Conservation (phyloP, 2,113 vertebrate species). For the Stigmatopora argus region DNA sequence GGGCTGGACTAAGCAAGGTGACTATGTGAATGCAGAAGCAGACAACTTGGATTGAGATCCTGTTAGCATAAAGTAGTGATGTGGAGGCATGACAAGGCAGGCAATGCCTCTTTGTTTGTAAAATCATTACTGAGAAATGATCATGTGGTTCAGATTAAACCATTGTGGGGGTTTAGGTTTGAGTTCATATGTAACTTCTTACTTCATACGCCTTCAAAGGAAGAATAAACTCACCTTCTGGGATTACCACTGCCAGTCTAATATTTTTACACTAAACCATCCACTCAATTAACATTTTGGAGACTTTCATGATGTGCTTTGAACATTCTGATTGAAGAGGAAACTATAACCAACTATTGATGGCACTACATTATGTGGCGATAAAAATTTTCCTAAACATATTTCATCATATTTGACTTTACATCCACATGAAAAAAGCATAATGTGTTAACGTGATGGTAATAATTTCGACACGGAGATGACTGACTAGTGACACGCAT, state of each 20-base stretch:
- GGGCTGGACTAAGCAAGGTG: constrained; percentile 24
- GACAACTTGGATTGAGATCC: constrained; percentile 11
- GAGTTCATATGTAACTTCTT: constrained; percentile 6
- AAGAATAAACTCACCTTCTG: constrained; percentile 15
- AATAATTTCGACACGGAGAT: too few relatives aligned
- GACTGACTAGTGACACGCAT: too few relatives aligned
- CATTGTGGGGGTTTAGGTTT: constrained; percentile 39
- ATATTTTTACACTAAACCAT: constrained; percentile 14
- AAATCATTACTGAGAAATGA: constrained; percentile 35
- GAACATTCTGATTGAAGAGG: background rate
- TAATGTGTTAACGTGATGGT: too few relatives aligned
- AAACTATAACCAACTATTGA: background rate
- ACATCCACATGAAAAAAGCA: too few relatives aligned
- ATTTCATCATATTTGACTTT: background rate
- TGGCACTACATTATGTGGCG: background rate
- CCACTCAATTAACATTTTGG: constrained; percentile 16
- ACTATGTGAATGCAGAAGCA: constrained; percentile 9
- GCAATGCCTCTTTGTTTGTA: constrained; percentile 25
- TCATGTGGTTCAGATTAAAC: constrained; percentile 29
- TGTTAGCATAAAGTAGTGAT: constrained; percentile 14
- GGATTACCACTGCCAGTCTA: constrained; percentile 12
- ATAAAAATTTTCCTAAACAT: background rate
- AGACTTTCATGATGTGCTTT: constrained; percentile 6
- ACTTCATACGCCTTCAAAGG: background rate
- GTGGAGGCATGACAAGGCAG: constrained; percentile 18